A percentile compares a stretch with the other conserved stretches of the same genome.
Conservation (phyloP, 2,888 invertebrate genomes). For the Perdita meconis region DNA sequence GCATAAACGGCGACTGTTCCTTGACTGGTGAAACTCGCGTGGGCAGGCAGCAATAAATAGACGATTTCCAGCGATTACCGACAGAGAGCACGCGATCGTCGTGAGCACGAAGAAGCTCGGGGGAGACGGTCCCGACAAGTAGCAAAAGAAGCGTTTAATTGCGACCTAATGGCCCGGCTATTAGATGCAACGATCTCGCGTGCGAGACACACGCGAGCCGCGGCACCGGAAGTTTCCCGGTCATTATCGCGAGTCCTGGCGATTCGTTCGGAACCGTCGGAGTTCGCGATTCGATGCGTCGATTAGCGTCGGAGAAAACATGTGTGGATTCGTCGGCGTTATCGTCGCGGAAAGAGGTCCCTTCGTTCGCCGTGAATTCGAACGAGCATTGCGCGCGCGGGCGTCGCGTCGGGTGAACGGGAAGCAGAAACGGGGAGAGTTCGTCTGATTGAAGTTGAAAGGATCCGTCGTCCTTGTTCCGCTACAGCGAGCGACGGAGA, state of each 20-base stretch:
- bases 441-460: conserved; percentile 2
- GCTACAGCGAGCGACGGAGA: background rate
- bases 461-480: background rate
- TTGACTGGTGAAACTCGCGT: background rate
- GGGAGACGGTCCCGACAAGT: background rate
- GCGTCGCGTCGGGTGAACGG: background rate
- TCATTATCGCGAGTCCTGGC: background rate
- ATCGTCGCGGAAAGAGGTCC: background rate
- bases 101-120: background rate
- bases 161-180: conserved; percentile 17
- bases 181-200: conserved; percentile 33
- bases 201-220: background rate
- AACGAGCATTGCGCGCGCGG: background rate
- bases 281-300: background rate
- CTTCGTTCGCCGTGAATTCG: background rate
- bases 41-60: background rate
- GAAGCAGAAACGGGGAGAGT: background rate
- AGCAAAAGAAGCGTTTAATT: conserved; percentile 27
- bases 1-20: too few relatives aligned
- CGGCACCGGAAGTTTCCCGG: background rate
- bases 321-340: background rate
- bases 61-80: background rate
- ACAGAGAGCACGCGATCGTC: conserved; percentile 17
- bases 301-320: too few relatives aligned
- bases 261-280: too few relatives aligned